Base-by-base conservation (phyloP, 2,113 vertebrate genomes). In the Theristicus caerulescens region DNA sequence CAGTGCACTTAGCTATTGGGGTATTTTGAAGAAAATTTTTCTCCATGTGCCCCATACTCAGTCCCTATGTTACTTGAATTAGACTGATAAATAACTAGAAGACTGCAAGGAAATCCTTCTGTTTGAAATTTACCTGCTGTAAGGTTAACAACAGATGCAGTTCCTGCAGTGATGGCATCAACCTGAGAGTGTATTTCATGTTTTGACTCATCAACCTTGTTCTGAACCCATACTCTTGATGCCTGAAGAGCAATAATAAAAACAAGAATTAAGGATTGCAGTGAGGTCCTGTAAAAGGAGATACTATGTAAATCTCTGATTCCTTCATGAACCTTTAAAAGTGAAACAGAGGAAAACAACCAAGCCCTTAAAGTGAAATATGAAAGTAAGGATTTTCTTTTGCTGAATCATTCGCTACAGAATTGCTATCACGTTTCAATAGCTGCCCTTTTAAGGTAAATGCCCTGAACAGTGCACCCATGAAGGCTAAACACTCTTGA, bases 111-210 rank as follows among this genome's bases (percentile, higher is more conserved):
- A 72, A 79, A 61, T 27, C 25, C 38, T 31, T 46, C n/a, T 58
- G 29, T 65, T 14, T 6, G n/a, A 57, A 85, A 96, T 98, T 98
- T 97, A 99, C 99, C 99, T 96, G 99, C 99, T 27, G 99, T 99
- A 91, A 99, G 99, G 98, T 99, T 99, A 97, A 99, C 99, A 54
- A 99, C 99, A 32, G 99, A 99, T 3, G 99, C 99, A 2, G 99
- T 99, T 95, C 99, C 99, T 88, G 99, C 99, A 13, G 99, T 99
- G 97, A 99, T 99, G 85, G 99, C 99, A 93, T 99, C 99, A 13
- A 99, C 99, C 96, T 99, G 99, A 87, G 99, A 99, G 98, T 99
- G 99, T 96, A 99, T 99, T 98, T 99, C 99, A 38, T 99, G 99
- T 97, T 99, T 99, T 88, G 99, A 99, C 97, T 99, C 99, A 84